Evolutionary conservation across 1,140 invertebrate genomes (phyloP), one percentile per base, ranked within the genome.

Genomic region (Drosophila ambigua): DNA sequence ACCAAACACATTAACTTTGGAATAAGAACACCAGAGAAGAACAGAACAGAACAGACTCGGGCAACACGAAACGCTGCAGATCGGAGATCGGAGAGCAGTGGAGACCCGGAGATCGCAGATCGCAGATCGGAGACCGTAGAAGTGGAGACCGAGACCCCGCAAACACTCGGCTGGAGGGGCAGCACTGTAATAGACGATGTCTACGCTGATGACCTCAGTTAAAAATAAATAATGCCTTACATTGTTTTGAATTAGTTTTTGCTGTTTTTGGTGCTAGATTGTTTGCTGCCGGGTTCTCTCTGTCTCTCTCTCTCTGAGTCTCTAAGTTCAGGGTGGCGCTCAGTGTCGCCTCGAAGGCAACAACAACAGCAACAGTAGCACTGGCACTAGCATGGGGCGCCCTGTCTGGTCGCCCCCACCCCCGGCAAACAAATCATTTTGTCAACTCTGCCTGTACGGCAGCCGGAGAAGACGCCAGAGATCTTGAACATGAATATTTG

Each of bases 171-270:
- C 41, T 57, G 66, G 43, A 49, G 65, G 31, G 44, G 5, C 44
- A 16, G 15, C 4, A 9, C 15, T 72, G 76, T 84, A 84, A 84
- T 77, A 64, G 76, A 58, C 76, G 48, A 58, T 66, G 75, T 71
- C 71, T 74, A 66, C 73, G 73, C 66, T 77, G 81, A 87, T 85
- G 82, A 85, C 82, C 82, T 85, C 82, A 79, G 82, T 85, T 85
- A 88, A 85, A 85, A 85, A 85, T 85, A 85, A 85, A 85, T 88
- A 87, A 85, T 85, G 85, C 82, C 85, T 85, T 88, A 85, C 82
- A 85, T 82, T 85, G 78, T 85, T 85, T 88, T 79, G 72, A 85
- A 88, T 85, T 85, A 85, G 82, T 88, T 20, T 20, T 20, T 68
- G 82, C 82, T 88, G 82, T 63, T 76, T 82, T 82, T 78, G 45